phyloP scores from a whole-genome alignment of 2,888 invertebrate genomes.

The Lepidocyrtoides sp. region DNA sequence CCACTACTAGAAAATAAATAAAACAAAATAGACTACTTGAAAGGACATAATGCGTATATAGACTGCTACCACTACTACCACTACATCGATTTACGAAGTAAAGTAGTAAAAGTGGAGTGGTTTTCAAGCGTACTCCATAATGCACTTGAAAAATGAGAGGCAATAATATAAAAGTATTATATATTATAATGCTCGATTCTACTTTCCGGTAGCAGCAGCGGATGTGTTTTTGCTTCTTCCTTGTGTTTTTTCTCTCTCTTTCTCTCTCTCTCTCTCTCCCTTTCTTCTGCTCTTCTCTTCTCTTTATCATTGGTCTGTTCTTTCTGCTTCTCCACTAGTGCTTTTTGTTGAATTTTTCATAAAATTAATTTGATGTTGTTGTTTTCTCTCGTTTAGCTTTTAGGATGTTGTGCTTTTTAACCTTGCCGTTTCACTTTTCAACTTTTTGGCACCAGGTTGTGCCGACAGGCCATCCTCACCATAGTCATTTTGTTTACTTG shows the following conservation, averaged over 20 bases:
- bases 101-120: constrained; percentile 27
- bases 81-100: neutral
- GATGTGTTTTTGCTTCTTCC: constrained; percentile 9
- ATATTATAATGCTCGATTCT: constrained; percentile 28
- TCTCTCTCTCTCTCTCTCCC: neutral
- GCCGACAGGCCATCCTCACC: constrained; percentile 39
- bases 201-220: constrained; percentile 11
- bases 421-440: constrained; percentile 1
- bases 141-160: constrained; percentile 53
- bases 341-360: neutral
- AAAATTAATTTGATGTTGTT: constrained; percentile 38
- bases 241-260: neutral
- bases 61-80: neutral
- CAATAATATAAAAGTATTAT: constrained; percentile 51
- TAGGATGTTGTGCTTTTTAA: constrained; percentile 8
- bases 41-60: neutral
- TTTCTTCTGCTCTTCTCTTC: neutral
- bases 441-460: constrained; percentile 47
- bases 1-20: neutral
- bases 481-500: neutral
- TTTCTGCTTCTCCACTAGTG: neutral
- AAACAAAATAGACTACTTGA: neutral
- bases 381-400: neutral
- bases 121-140: constrained; percentile 47
- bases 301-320: neutral